Evolutionary conservation across 2,113 vertebrate genomes (phyloP).

Genomic region (Colius striatus): DNA sequence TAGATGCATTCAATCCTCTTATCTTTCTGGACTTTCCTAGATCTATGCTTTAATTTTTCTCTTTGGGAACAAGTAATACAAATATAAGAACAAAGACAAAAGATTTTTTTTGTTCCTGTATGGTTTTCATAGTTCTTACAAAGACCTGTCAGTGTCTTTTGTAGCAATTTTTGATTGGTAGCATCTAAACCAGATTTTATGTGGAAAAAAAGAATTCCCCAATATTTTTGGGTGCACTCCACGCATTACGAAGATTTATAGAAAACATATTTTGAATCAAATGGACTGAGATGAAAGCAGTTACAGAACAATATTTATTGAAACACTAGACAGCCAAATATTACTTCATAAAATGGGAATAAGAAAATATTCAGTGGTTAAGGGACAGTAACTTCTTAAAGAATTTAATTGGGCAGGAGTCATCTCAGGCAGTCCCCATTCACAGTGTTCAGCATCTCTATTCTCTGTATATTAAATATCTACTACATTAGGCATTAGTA

Average conservation of each 20-base stretch:
- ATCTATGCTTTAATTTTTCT: background rate
- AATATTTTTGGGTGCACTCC: background rate
- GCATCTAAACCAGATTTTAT: background rate
- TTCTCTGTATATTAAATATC: background rate
- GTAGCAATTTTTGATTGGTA: background rate
- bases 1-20: background rate
- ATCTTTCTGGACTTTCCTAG: background rate
- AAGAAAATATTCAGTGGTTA: background rate
- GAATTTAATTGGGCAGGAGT: background rate
- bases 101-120: background rate
- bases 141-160: background rate
- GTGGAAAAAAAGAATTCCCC: background rate
- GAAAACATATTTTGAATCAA: background rate
- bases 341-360: conserved; percentile 8
- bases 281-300: background rate
- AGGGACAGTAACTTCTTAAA: background rate
- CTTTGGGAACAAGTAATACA: background rate
- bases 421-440: background rate
- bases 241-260: background rate
- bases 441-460: background rate
- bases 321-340: background rate
- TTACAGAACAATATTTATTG: background rate
- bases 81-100: background rate
- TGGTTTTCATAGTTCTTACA: background rate
- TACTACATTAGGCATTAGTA: background rate